Evolutionary conservation across 2,113 vertebrate species (phyloP).

Genomic region (Sus scrofa): T2T-Sscrofa CM000819.6:46952001-46952500

Average conservation of each 20-base stretch:
- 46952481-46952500: not conserved
- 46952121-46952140: not conserved
- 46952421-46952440: not conserved
- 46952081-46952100: too few relatives aligned
- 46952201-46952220: conserved; percentile 73
- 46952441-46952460: not conserved
- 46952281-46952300: conserved; percentile 42
- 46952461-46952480: not conserved
- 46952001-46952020: not conserved
- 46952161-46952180: conserved; percentile 29
- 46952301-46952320: conserved; percentile 47
- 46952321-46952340: not conserved
- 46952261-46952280: conserved; percentile 49
- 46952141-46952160: conserved; percentile 25
- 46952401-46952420: not conserved
- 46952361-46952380: not conserved
- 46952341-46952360: conserved; percentile 55
- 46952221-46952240: conserved; percentile 73
- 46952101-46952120: not conserved
- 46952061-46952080: not conserved
- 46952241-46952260: conserved; percentile 71
- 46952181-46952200: not conserved
- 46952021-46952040: not conserved
- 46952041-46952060: not conserved
- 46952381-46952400: not conserved